Percentiles rank a stretch among this genome's conserved stretches.
Evolutionary conservation across 2,797 vertebrate species (phyloP).

Genomic region (Schizopygopsis malacanthus): DNA sequence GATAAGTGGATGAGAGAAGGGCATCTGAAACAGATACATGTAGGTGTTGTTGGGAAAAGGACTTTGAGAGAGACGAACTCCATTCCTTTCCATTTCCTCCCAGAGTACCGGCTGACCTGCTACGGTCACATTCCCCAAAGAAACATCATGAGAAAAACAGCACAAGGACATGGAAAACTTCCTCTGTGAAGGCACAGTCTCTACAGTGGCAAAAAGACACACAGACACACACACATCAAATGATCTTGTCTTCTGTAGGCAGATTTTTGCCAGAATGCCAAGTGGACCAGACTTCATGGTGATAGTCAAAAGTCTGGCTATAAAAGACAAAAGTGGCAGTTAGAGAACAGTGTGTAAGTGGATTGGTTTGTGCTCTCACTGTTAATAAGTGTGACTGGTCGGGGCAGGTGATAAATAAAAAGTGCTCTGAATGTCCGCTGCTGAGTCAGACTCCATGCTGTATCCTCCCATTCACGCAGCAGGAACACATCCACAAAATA

Average conservation of each 20-base stretch:
- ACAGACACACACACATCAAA: neutral
- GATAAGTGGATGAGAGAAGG: slow-evolving; percentile 71
- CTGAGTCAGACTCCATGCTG: slow-evolving; percentile 54
- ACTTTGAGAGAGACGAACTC: slow-evolving; percentile 67
- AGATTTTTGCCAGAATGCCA: neutral
- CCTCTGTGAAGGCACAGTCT: slow-evolving; percentile 64
- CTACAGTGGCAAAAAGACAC: slow-evolving; percentile 17
- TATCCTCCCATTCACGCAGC: slow-evolving; percentile 62
- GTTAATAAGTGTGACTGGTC: slow-evolving; percentile 50
- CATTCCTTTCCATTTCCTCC: slow-evolving; percentile 55
- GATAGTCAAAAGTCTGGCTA: neutral
- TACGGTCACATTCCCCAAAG: slow-evolving; percentile 68
- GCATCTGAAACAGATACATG: slow-evolving; percentile 70
- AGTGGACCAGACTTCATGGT: neutral
- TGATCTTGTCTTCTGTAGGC: neutral
- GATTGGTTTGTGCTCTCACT: slow-evolving; percentile 41
- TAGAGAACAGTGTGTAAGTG: neutral
- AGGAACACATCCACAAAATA: slow-evolving; percentile 63
- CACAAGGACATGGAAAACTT: slow-evolving; percentile 72
- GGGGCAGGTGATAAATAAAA: slow-evolving; percentile 30
- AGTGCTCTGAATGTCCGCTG: slow-evolving; percentile 56
- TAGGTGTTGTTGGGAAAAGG: slow-evolving; percentile 68
- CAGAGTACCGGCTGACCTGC: slow-evolving; percentile 62
- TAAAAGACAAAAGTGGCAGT: neutral
- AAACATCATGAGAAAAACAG: slow-evolving; percentile 72